Conservation (phyloP, 2,888 invertebrate species). For the Tachina fera region DNA sequence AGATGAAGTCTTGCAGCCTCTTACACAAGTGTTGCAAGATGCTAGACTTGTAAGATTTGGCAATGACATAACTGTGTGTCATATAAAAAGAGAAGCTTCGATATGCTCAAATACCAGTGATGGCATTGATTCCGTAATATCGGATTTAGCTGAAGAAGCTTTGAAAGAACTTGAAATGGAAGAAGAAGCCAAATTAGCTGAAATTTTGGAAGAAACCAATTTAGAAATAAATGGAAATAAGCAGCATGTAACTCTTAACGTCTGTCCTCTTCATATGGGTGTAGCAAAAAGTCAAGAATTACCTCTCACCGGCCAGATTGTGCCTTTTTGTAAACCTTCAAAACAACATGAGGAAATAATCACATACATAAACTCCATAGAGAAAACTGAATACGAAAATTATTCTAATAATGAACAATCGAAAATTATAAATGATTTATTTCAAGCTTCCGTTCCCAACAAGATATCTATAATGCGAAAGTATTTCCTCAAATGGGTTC, state of each 20-base stretch:
- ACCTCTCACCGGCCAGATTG: slow-evolving; percentile 20
- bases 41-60: slow-evolving; percentile 77
- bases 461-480: slow-evolving; percentile 75
- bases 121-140: slow-evolving; percentile 80
- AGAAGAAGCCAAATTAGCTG: slow-evolving; percentile 69
- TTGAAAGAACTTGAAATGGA: slow-evolving; percentile 79
- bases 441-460: slow-evolving; percentile 73
- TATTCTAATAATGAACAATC: slow-evolving; percentile 77
- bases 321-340: neutral
- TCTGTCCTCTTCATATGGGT: neutral
- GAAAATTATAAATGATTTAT: slow-evolving; percentile 79
- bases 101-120: slow-evolving; percentile 80
- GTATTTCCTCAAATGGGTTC: slow-evolving; percentile 81
- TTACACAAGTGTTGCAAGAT: slow-evolving; percentile 70
- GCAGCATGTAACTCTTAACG: slow-evolving; percentile 2
- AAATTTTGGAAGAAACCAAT: slow-evolving; percentile 12
- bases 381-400: slow-evolving; percentile 41
- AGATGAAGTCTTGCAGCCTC: slow-evolving; percentile 76
- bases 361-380: neutral
- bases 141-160: slow-evolving; percentile 80
- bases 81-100: slow-evolving; percentile 76
- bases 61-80: slow-evolving; percentile 74
- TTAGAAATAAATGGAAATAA: neutral
- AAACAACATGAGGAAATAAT: neutral
- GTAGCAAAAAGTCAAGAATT: neutral